phyloP scores from a whole-genome alignment of 2,888 invertebrate genomes.

The Calameuta idolon region DNA sequence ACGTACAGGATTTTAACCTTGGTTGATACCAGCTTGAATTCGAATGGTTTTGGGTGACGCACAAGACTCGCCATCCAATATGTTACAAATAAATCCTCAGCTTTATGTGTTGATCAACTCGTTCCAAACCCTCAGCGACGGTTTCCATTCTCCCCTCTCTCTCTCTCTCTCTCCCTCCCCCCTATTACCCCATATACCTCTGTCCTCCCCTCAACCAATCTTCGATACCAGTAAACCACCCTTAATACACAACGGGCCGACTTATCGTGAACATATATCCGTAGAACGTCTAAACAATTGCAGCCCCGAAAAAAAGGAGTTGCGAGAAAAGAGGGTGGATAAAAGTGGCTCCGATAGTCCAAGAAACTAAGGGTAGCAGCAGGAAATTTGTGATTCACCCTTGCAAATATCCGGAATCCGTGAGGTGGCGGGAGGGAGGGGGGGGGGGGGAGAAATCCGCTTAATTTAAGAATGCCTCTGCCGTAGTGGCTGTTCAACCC shows the following conservation, averaged over 20 bases:
- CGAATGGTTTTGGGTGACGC: background rate
- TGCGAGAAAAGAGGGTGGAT: background rate
- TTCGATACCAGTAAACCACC: background rate
- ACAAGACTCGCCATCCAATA: background rate
- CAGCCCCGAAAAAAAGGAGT: background rate
- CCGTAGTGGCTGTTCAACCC: background rate
- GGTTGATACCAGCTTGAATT: background rate
- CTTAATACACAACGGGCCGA: background rate
- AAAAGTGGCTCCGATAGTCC: background rate
- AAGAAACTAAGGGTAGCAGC: background rate
- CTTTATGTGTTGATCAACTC: background rate
- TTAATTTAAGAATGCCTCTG: conserved; percentile 6
- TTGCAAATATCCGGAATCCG: conserved; percentile 4
- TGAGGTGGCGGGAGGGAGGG: background rate
- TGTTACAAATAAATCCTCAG: background rate
- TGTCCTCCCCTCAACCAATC: background rate
- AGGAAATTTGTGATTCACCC: conserved; percentile 4
- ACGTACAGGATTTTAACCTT: conserved; percentile 1
- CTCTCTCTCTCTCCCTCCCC: background rate
- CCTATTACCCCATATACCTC: background rate
- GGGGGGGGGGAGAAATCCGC: background rate
- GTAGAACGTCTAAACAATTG: background rate
- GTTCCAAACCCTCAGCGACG: background rate
- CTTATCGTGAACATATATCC: background rate
- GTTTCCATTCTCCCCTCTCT: background rate